Evolutionary conservation across 1,140 invertebrate species (phyloP), one percentile per base, ranked within the genome.

Genomic region (Calycopis cecrops): DNA sequence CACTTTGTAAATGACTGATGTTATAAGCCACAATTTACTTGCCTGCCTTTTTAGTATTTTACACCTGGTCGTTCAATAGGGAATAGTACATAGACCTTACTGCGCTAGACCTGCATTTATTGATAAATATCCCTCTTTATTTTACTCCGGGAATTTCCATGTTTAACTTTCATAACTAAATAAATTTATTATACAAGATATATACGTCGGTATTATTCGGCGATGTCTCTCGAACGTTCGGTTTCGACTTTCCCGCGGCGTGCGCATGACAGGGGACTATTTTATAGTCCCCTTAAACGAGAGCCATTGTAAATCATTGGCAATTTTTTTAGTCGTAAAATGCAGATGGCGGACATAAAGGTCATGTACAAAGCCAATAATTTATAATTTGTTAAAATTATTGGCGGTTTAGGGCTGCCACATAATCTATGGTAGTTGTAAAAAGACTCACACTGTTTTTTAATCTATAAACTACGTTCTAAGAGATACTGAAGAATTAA

Each of bases 261-360:
- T 81, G 78, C 35, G 52, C 61, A 49, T 81, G 76, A 79, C 78
- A 78, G 65, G 76, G 71, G 78, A 63, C 71, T 77, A 63, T 73
- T 81, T 79, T 81, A 81, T 79, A 62, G 71, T 68, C 62, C 71
- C 61, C 69, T 76, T 65, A 52, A 64, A 70, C 64, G 60, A 66
- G 65, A 63, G 62, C 48, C 57, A 52, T 49, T 67, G 71, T 77
- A 73, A 81, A 77, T 77, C 72, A 77, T 67, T 55, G 59, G 62
- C 67, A 71, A 66, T 66, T 72, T 73, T 78, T 69, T 54, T 28
- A 55, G 67, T 56, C 53, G 59, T 65, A 62, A 50, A 62, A 71
- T 61, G 33, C 65, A 68, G 68, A 67, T 55, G 62, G 57, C 44
- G 52, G 16, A 28, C 34, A 61, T 57, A 52, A 59, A 50, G 35